Percentiles rank a stretch among this genome's conserved stretches.
Evolutionary conservation across 2,797 vertebrate genomes (phyloP).

Genomic region (Chrysocyon brachyurus): DNA sequence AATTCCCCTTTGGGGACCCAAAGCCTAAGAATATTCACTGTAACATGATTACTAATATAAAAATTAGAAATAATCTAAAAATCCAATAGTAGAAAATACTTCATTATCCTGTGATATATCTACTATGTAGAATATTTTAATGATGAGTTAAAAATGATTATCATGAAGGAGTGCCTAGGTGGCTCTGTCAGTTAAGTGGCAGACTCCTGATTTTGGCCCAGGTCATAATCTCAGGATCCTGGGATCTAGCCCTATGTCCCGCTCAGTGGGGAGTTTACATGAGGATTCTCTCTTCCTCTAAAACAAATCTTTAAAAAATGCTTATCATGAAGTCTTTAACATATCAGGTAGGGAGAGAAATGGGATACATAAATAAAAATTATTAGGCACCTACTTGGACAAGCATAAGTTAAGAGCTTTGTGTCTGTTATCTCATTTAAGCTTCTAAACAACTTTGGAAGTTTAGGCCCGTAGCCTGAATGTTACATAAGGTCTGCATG

Average conservation of each 20-base stretch:
- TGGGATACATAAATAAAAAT: neutral
- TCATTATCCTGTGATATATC: neutral
- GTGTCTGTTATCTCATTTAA: neutral
- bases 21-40: conserved; percentile 24
- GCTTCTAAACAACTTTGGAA: neutral
- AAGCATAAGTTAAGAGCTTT: neutral
- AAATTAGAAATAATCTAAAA: neutral
- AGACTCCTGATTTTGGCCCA: neutral
- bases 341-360: neutral
- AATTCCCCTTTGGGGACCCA: neutral
- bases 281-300: neutral
- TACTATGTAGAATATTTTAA: neutral
- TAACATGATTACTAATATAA: conserved; percentile 9
- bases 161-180: neutral
- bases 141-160: conserved; percentile 16
- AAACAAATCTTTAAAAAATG: neutral
- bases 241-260: neutral
- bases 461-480: neutral
- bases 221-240: neutral
- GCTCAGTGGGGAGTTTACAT: neutral
- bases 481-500: neutral
- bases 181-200: neutral
- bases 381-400: neutral
- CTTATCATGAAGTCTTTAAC: neutral
- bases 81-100: neutral